phyloP scores from a whole-genome alignment of 2,113 vertebrate genomes.

The Ophthalmolycus amberensis region DNA sequence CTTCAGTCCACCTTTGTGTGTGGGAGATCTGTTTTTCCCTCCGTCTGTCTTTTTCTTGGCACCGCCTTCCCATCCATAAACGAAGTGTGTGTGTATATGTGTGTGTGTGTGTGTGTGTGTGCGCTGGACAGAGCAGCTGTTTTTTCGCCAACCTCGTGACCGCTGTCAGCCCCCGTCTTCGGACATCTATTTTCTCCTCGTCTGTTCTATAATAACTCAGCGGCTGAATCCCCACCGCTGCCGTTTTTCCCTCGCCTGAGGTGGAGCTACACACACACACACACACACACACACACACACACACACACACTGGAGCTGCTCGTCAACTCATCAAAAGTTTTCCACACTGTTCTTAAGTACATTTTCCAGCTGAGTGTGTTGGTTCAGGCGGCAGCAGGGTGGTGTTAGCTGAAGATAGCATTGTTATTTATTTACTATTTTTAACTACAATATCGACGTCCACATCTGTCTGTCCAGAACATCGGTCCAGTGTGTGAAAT shows the following conservation, averaged over 20 bases:
- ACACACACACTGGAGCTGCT: constrained; percentile 13
- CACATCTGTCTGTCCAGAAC: not conserved
- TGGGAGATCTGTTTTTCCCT: constrained; percentile 54
- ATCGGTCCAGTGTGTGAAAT: not conserved
- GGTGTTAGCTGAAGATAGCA: not conserved
- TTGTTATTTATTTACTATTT: not conserved
- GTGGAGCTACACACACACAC: constrained; percentile 21
- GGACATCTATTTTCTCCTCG: constrained; percentile 63
- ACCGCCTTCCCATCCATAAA: constrained; percentile 9
- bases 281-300: constrained; percentile 10
- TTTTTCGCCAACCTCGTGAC: constrained; percentile 51
- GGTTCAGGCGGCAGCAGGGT: constrained; percentile 25
- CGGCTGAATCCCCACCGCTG: constrained; percentile 14
- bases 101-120: constrained; percentile 29
- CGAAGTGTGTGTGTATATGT: constrained; percentile 19
- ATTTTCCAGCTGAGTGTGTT: constrained; percentile 47
- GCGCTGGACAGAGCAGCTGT: constrained; percentile 44
- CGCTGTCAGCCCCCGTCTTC: constrained; percentile 54
- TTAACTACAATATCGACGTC: not conserved
- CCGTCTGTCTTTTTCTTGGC: constrained; percentile 44
- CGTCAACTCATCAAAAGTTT: constrained; percentile 37
- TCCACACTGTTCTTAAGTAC: constrained; percentile 6
- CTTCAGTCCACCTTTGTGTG: constrained; percentile 27
- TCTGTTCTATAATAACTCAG: constrained; percentile 64
- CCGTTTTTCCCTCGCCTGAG: not conserved